Evolutionary conservation across 92 coral and sea anemone genomes (phyloP).

Genomic region (Virgularia gustaviana): DNA sequence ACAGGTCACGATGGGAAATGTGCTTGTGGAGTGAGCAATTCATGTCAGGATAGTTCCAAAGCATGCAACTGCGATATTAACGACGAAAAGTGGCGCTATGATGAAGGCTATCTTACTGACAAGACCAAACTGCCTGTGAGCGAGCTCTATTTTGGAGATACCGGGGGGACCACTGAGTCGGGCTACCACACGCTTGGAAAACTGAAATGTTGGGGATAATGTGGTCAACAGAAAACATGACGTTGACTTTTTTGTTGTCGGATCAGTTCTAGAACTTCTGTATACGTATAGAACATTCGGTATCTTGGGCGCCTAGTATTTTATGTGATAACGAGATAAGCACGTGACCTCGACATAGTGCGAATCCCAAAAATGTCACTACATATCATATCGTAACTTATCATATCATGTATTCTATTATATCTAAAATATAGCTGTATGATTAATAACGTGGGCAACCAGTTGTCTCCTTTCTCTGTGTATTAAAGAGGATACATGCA

Average conservation of each 20-base stretch:
- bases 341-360: too few relatives aligned
- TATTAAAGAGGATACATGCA: too few relatives aligned
- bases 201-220: conserved; percentile 40
- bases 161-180: neutral
- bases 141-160: conserved; percentile 47
- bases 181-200: conserved; percentile 54
- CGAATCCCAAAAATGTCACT: too few relatives aligned
- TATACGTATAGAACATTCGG: too few relatives aligned
- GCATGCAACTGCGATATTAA: conserved; percentile 48
- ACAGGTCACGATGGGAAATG: conserved; percentile 50
- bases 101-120: conserved; percentile 50
- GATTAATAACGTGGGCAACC: too few relatives aligned
- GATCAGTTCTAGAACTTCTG: too few relatives aligned
- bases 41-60: conserved; percentile 13
- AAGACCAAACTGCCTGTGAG: conserved; percentile 34
- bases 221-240: neutral
- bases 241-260: neutral
- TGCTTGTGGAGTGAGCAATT: conserved; percentile 44
- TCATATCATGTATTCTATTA: too few relatives aligned
- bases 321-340: neutral
- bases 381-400: too few relatives aligned
- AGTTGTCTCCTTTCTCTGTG: too few relatives aligned
- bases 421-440: too few relatives aligned
- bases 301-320: neutral
- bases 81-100: conserved; percentile 36